Evolutionary conservation across 2,113 vertebrate species (phyloP).

Genomic region (Nothobranchius kuhntae): DNA sequence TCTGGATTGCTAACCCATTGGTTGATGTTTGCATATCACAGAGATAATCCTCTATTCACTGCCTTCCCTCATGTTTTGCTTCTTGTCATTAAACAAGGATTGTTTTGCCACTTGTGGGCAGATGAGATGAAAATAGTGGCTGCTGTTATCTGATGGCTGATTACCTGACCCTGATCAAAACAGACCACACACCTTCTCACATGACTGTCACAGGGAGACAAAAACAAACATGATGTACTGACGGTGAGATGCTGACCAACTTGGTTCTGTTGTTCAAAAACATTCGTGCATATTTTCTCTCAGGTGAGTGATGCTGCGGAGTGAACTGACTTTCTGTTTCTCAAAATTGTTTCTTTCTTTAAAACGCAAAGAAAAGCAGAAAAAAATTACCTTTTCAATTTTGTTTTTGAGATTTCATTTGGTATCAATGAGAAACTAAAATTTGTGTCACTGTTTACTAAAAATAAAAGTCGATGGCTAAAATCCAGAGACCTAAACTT

Average conservation of each 20-base stretch:
- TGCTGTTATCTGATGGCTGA: slow-evolving; percentile 54
- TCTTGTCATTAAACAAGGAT: slow-evolving; percentile 49
- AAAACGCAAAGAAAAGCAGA: no score
- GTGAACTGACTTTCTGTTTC: no score
- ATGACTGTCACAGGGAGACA: slow-evolving; percentile 16
- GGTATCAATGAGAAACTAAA: no score
- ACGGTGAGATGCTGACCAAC: background rate
- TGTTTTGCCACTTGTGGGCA: slow-evolving; percentile 54
- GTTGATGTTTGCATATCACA: slow-evolving; percentile 23
- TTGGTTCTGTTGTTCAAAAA: slow-evolving; percentile 1
- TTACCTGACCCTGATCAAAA: slow-evolving; percentile 49
- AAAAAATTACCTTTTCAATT: no score
- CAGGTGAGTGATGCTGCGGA: no score
- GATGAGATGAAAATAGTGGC: slow-evolving; percentile 53
- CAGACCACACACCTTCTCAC: slow-evolving; percentile 30
- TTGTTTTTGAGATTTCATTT: no score
- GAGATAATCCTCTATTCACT: slow-evolving; percentile 45
- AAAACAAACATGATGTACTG: slow-evolving; percentile 6
- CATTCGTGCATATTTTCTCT: no score
- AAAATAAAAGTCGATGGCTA: no score
- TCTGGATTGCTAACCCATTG: slow-evolving; percentile 18
- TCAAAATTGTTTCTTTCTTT: no score
- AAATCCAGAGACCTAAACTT: no score
- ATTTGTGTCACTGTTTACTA: no score
- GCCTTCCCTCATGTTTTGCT: slow-evolving; percentile 35